Percentiles rank a stretch among this genome's conserved stretches.
Conservation (phyloP, 2,797 vertebrate genomes). For the Microcaecilia unicolor region DNA sequence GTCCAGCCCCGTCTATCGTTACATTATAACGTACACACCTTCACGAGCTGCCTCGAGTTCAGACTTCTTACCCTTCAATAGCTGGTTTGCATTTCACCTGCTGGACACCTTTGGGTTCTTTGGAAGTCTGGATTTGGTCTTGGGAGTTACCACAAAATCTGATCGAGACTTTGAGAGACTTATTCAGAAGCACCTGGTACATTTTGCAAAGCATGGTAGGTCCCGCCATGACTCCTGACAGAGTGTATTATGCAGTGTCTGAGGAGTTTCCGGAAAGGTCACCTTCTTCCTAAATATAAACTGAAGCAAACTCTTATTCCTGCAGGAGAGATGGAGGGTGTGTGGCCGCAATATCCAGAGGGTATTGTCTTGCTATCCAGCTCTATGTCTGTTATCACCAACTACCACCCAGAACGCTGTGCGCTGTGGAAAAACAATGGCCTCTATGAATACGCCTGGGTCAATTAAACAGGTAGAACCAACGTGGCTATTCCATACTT, state of each 20-base stretch:
- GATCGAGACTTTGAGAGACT: slow-evolving; percentile 47
- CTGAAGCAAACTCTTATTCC: background rate
- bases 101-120: slow-evolving; percentile 53
- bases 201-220: slow-evolving; percentile 56
- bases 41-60: slow-evolving; percentile 8
- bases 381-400: background rate
- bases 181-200: slow-evolving; percentile 39
- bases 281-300: no score
- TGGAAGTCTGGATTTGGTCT: slow-evolving; percentile 22
- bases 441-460: slow-evolving; percentile 53
- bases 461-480: slow-evolving; percentile 43
- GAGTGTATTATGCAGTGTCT: no score
- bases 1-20: slow-evolving; percentile 61
- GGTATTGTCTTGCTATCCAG: slow-evolving; percentile 45
- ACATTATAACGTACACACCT: slow-evolving; percentile 57
- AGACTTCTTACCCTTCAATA: slow-evolving; percentile 9
- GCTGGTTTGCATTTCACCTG: slow-evolving; percentile 55
- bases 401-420: slow-evolving; percentile 31
- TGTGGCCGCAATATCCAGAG: slow-evolving; percentile 50
- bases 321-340: slow-evolving; percentile 47
- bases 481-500: no score
- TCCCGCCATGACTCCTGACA: no score
- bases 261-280: no score
- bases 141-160: slow-evolving; percentile 22
- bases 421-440: slow-evolving; percentile 47